Evolutionary conservation across 1,140 invertebrate species (phyloP).

Genomic region (Heliothis virescens): DNA sequence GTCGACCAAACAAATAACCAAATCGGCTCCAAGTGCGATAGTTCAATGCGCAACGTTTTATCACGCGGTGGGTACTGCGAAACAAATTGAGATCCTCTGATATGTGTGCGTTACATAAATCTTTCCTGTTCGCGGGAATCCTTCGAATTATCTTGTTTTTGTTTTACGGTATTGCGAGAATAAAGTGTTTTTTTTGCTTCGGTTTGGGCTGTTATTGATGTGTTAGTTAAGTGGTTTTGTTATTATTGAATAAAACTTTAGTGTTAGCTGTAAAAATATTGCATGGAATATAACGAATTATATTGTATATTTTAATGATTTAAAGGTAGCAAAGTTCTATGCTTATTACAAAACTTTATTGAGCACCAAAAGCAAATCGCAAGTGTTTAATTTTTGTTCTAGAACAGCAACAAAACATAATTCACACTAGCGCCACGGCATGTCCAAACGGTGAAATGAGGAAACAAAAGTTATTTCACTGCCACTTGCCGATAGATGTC

Average conservation of each 20-base stretch:
- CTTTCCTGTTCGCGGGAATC: slow-evolving; percentile 49
- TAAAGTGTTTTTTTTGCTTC: slow-evolving; percentile 22
- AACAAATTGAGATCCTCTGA: slow-evolving; percentile 69
- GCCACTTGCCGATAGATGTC: slow-evolving; percentile 50
- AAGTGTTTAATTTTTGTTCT: neutral
- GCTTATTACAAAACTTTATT: no score
- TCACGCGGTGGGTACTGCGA: slow-evolving; percentile 52
- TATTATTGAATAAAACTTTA: neutral
- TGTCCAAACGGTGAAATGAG: slow-evolving; percentile 26
- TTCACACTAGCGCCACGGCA: neutral
- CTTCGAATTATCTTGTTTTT: slow-evolving; percentile 49
- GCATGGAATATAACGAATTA: no score
- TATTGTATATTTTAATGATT: no score
- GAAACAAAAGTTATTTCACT: slow-evolving; percentile 45
- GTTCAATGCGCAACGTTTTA: slow-evolving; percentile 63
- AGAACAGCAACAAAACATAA: neutral
- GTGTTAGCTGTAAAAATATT: no score
- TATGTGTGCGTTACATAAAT: slow-evolving; percentile 64
- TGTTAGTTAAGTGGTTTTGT: neutral
- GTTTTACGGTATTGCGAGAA: slow-evolving; percentile 40
- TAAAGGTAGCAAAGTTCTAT: no score
- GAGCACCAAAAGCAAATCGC: no score
- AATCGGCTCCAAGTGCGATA: slow-evolving; percentile 54
- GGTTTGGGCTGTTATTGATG: neutral
- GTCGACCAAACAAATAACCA: slow-evolving; percentile 51